Evolutionary conservation across 2,888 invertebrate species (phyloP), one percentile per base, ranked within the genome.

Genomic region (Drosophila gaucha): DNA sequence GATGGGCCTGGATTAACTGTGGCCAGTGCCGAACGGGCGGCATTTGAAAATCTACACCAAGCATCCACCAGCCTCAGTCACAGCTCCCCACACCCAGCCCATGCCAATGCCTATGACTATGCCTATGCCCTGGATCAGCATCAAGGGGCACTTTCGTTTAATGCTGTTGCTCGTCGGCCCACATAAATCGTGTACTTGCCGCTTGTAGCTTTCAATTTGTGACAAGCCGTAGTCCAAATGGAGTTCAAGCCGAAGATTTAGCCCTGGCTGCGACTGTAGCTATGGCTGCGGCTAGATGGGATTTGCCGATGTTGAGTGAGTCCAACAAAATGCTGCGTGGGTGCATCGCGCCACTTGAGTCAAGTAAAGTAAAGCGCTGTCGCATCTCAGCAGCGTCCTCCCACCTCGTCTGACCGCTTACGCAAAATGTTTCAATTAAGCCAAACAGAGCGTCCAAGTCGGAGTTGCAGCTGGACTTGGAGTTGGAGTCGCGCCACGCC

Each of bases 141-240:
- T 74, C 57, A 74, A 49, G 70, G 56, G 62, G 78, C 72, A 66
- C 57, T 58, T 78, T 62, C 70, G 63, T 79, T 72, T 72, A 72
- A 72, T 72, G 73, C 73, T 54, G 74, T 57, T 67, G 74, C 65
- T 74, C 63, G 58, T 57, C 87, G 74, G 88, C 82, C 82, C 82
- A 83, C 82, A 83, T 83, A 88, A 83, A 88, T 83, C 86, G 86
- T 83, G 82, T 83, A 88, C 88, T 86, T 88, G 88, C 84, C 77
- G 88, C 88, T 83, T 83, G 86, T 83, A 83, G 82, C 86, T 88
- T 83, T 83, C 82, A 83, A 83, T 83, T 83, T 88, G 88, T 86
- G 88, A 88, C 88, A 83, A 76, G 82, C 68, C 55, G 66, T 47
- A 59, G 57, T 60, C 35, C 69, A 52, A 51, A 56, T 67, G 76